These are phyloP conservation scores for Melanogrammus aeglefinus DNA, from an alignment of 2,797 vertebrate species.

Conservation along the genomic window DNA sequence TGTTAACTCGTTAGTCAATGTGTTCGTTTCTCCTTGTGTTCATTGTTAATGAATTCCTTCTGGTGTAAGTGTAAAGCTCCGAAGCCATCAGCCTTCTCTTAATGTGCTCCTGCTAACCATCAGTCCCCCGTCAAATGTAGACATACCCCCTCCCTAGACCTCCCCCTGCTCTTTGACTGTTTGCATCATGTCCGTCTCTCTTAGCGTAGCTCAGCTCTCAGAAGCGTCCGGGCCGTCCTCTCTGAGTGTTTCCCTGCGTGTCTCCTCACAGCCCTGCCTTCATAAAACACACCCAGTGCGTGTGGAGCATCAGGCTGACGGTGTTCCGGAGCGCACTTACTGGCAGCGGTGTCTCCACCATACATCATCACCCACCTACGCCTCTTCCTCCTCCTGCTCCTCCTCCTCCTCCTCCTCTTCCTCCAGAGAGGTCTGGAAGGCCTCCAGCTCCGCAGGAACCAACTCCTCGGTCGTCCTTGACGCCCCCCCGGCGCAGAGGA, in stretches of 20 bases:
- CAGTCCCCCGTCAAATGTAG: background rate
- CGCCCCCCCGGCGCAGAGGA: background rate
- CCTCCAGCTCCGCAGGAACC: background rate
- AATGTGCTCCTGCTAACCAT: background rate
- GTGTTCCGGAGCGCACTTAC: background rate
- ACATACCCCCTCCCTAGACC: no score
- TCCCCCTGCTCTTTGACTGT: no score
- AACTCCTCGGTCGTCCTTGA: background rate
- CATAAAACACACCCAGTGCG: background rate
- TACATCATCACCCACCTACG: background rate
- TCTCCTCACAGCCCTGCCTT: background rate
- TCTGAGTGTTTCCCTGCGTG: background rate
- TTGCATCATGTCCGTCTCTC: background rate
- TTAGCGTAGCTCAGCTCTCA: no score
- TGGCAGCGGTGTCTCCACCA: background rate
- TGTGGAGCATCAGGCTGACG: background rate
- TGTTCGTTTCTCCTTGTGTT: background rate
- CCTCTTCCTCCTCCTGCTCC: background rate
- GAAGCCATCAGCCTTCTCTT: background rate
- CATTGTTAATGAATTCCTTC: background rate
- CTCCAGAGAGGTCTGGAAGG: background rate
- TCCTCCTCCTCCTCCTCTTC: conserved; percentile 1
- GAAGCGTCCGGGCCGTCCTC: background rate
- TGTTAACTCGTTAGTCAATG: background rate
- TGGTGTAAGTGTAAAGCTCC: background rate